A percentile compares a stretch with the other conserved stretches of the same genome.
These are phyloP conservation scores for Valencia hispanica DNA, from an alignment of 2,797 vertebrate species.

Conservation along the genomic window DNA sequence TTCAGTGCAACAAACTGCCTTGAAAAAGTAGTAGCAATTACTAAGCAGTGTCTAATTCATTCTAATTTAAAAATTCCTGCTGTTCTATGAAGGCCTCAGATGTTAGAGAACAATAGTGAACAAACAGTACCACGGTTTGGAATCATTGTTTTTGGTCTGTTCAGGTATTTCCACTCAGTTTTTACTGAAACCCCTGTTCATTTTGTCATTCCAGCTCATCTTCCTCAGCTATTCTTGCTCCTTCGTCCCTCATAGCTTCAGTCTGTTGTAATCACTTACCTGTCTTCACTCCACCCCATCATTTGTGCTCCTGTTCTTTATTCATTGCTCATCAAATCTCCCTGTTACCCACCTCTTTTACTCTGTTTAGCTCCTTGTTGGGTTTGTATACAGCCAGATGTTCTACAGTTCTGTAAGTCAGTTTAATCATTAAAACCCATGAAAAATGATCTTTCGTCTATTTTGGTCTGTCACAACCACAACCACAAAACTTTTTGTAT, in stretches of 20 bases:
- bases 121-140: no score
- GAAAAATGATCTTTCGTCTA: not conserved
- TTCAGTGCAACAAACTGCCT: not conserved
- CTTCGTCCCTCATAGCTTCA: not conserved
- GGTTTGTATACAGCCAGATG: not conserved
- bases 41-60: no score
- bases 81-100: no score
- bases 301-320: not conserved
- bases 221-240: not conserved
- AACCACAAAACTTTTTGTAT: not conserved
- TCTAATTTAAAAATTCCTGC: no score
- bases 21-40: not conserved
- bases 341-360: not conserved
- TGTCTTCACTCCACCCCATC: not conserved
- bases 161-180: not conserved
- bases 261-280: not conserved
- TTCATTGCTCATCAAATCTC: not conserved
- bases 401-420: not conserved
- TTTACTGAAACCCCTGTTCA: no score
- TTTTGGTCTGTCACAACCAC: not conserved
- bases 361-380: not conserved
- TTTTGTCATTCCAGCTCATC: not conserved
- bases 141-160: not conserved
- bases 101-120: no score
- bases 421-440: not conserved